phyloP scores from a whole-genome alignment of 1,140 invertebrate species.

The Calosoma granatense region DNA sequence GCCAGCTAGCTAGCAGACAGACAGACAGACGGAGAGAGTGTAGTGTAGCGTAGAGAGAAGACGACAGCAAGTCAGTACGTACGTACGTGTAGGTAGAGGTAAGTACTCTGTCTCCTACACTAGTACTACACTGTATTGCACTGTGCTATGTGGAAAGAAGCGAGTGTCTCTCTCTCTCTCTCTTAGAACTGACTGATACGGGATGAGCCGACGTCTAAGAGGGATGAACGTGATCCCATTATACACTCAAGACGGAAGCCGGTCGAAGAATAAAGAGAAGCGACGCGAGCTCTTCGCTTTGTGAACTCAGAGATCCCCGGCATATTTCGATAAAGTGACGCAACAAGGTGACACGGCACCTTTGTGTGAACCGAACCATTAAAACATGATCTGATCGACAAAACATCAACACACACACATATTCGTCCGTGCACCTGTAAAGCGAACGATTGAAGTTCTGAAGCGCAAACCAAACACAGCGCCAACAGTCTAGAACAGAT shows the following conservation, averaged over 20 bases:
- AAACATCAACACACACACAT: neutral
- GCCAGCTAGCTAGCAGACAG: too few relatives aligned
- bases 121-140: too few relatives aligned
- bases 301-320: neutral
- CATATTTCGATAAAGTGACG: conserved; percentile 3
- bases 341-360: neutral
- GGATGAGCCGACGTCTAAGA: neutral
- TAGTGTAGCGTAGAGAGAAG: too few relatives aligned
- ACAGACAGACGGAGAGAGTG: too few relatives aligned
- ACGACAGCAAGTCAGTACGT: too few relatives aligned
- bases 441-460: too few relatives aligned
- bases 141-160: neutral
- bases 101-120: too few relatives aligned
- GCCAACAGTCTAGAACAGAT: too few relatives aligned
- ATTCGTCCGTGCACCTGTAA: neutral
- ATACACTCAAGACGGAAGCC: conserved; percentile 1
- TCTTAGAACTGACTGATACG: neutral
- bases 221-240: conserved; percentile 11
- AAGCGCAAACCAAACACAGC: too few relatives aligned
- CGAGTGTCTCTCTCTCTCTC: neutral
- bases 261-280: neutral
- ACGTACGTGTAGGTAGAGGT: too few relatives aligned
- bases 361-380: neutral
- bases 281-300: neutral
- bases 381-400: neutral